Evolutionary conservation across 2,113 vertebrate genomes (phyloP).

Genomic region (Coracopsis vasa): DNA sequence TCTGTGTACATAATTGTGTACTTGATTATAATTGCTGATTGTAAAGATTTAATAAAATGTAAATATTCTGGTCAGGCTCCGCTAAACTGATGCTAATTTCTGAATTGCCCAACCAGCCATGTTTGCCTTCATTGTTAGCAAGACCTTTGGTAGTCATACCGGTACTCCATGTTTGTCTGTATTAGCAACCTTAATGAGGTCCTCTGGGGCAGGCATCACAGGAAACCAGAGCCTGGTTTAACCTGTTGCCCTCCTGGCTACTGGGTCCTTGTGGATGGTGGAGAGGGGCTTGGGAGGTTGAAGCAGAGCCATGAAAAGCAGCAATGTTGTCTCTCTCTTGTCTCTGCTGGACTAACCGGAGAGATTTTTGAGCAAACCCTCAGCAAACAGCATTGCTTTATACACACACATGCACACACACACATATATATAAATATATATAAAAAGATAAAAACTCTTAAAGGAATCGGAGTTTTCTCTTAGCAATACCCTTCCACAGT

Average conservation of each 20-base stretch:
- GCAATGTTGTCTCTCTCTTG: neutral
- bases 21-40: conserved; percentile 84
- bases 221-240: neutral
- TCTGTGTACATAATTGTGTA: conserved; percentile 82
- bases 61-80: conserved; percentile 75
- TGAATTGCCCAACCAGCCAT: neutral
- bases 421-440: neutral
- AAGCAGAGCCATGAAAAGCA: neutral
- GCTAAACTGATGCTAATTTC: neutral
- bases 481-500: accelerated
- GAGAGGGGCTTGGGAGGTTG: accelerated
- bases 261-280: neutral
- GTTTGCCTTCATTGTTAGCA: neutral
- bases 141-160: neutral
- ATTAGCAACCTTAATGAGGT: neutral
- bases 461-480: neutral
- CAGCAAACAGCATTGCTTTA: neutral
- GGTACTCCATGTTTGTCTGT: neutral
- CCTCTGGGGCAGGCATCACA: neutral
- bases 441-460: too few relatives aligned
- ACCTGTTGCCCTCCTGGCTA: neutral
- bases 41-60: conserved; percentile 89
- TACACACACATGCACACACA: neutral
- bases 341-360: neutral
- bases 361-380: neutral